Conservation (phyloP, 2,797 vertebrate genomes). For the Spea hammondii region DNA sequence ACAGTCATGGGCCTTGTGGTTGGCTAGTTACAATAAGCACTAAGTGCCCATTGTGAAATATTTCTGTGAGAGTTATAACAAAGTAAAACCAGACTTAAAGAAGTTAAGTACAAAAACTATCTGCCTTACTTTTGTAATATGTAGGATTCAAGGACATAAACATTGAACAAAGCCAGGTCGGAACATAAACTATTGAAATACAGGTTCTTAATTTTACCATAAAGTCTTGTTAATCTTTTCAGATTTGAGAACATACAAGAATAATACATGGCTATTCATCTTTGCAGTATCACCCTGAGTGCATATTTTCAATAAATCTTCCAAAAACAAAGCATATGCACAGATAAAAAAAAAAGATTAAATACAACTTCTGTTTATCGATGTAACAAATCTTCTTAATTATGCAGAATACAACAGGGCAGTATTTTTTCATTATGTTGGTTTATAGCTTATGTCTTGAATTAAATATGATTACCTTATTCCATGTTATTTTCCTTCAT, state of each 20-base stretch:
- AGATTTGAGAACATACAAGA: conserved; percentile 19
- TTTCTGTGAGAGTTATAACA: conserved; percentile 16
- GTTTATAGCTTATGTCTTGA: conserved; percentile 30
- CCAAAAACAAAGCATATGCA: conserved; percentile 28
- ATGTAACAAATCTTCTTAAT: conserved; percentile 45
- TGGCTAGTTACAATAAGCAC: too few relatives aligned
- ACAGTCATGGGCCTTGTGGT: too few relatives aligned
- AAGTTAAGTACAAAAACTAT: conserved; percentile 10
- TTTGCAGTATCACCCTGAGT: conserved; percentile 10
- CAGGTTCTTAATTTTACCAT: conserved; percentile 30
- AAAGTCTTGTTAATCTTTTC: conserved; percentile 33
- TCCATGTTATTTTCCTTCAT: conserved; percentile 17
- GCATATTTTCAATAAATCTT: conserved; percentile 12
- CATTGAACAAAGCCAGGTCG: conserved; percentile 16
- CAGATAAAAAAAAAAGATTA: conserved; percentile 1
- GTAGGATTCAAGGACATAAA: conserved; percentile 25
- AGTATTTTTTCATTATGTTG: conserved; percentile 38
- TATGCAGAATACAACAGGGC: conserved; percentile 37
- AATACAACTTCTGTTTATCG: conserved; percentile 27
- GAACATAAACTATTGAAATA: conserved; percentile 23
- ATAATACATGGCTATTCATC: conserved; percentile 21
- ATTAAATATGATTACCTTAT: conserved; percentile 29
- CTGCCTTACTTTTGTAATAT: conserved; percentile 21
- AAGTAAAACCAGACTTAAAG: conserved; percentile 4
- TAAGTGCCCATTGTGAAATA: too few relatives aligned